phyloP scores from a whole-genome alignment of 2,113 vertebrate genomes.

The Pseudorectes ferrugineus region DNA sequence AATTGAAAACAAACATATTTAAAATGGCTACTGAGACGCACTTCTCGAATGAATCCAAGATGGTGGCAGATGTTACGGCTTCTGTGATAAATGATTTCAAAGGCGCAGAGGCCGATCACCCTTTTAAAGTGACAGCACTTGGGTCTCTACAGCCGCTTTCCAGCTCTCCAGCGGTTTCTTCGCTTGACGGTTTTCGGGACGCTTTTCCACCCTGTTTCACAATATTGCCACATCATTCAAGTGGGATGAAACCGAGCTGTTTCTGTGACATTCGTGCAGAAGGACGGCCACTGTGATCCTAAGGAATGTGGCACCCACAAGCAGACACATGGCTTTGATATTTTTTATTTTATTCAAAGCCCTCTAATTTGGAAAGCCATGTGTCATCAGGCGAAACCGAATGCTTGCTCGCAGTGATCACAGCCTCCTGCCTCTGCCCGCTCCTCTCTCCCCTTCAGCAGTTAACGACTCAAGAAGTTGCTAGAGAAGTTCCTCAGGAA shows the following conservation, averaged over 20 bases:
- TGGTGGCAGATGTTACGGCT: conserved; percentile 15
- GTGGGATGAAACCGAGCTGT: not conserved
- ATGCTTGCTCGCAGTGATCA: not conserved
- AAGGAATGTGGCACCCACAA: conserved; percentile 66
- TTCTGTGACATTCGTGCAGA: conserved; percentile 59
- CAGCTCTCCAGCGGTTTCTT: not conserved
- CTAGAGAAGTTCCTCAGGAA: not conserved
- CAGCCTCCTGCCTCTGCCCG: not conserved
- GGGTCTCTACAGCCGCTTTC: not conserved
- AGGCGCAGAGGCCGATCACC: not conserved
- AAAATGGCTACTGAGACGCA: conserved; percentile 54
- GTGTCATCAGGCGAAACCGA: conserved; percentile 14
- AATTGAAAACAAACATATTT: conserved; percentile 63
- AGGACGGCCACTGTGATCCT: conserved; percentile 40
- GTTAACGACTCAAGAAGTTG: not conserved
- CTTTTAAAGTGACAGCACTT: conserved; percentile 13
- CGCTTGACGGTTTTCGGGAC: not conserved
- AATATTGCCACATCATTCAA: conserved; percentile 52
- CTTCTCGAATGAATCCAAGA: conserved; percentile 47
- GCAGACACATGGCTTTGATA: conserved; percentile 66
- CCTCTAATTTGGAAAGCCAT: conserved; percentile 37
- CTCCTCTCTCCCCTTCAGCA: not conserved
- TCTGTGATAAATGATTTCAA: conserved; percentile 24
- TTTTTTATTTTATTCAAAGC: conserved; percentile 54
- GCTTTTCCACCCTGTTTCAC: conserved; percentile 20